Percentiles rank a stretch among this genome's conserved stretches.
These are phyloP conservation scores for Aphelinus certus DNA, from an alignment of 1,140 invertebrate species.

Conservation along the genomic window DNA sequence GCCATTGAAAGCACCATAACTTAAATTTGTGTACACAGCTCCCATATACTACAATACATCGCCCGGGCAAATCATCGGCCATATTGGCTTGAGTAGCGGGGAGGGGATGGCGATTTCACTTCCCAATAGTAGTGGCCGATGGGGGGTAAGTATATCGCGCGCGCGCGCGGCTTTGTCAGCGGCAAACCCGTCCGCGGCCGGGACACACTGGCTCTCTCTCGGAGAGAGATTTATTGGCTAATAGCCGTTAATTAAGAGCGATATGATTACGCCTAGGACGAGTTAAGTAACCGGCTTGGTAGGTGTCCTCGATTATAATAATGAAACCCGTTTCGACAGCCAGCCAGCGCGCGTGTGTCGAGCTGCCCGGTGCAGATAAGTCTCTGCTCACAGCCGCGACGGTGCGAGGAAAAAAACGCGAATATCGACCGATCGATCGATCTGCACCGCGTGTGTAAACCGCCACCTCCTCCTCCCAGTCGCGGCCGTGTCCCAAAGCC, in stretches of 20 bases:
- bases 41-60: too few species aligned
- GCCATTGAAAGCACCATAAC: too few species aligned
- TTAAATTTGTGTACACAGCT: too few species aligned
- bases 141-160: too few species aligned
- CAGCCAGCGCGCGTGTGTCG: background rate
- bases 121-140: too few species aligned
- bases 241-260: constrained; percentile 28
- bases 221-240: constrained; percentile 20
- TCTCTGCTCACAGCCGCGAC: background rate
- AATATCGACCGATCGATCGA: background rate
- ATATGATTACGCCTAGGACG: constrained; percentile 27
- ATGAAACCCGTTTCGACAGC: constrained; percentile 5
- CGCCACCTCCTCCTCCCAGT: constrained; percentile 10
- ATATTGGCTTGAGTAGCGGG: too few species aligned
- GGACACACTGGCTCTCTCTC: background rate
- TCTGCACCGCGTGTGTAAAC: background rate
- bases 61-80: too few species aligned
- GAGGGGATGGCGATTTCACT: too few species aligned
- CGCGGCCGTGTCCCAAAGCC: background rate
- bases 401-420: background rate
- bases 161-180: background rate
- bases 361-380: background rate
- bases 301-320: constrained; percentile 34
- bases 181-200: background rate
- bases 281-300: constrained; percentile 16